Evolutionary conservation across 2,113 vertebrate species (phyloP).

Genomic region (Nipponia nippon): DNA sequence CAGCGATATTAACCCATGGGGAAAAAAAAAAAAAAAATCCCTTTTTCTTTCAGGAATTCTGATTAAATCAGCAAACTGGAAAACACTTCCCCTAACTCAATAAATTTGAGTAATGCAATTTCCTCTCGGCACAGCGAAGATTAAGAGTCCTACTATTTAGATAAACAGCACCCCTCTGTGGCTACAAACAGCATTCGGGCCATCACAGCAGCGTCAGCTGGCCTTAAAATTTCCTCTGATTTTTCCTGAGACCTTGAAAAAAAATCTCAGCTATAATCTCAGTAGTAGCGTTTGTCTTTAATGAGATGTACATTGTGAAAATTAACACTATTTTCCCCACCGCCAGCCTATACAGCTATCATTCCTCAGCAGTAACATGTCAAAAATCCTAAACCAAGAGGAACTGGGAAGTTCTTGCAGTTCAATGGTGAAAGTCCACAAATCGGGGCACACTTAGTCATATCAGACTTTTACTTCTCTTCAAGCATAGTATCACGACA

Average conservation of each 20-base stretch:
- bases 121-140: not conserved
- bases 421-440: not conserved
- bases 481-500: not conserved
- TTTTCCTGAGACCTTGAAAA: not conserved
- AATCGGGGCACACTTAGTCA: not conserved
- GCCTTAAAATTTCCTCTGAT: not conserved
- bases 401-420: not conserved
- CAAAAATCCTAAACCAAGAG: not conserved
- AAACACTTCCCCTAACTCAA: not conserved
- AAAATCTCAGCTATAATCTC: not conserved
- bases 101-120: not conserved
- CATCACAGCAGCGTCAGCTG: not conserved
- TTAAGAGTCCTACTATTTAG: not conserved
- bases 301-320: not conserved
- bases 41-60: not conserved
- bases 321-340: not conserved
- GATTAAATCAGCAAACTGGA: not conserved
- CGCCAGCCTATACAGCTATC: not conserved
- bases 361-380: not conserved
- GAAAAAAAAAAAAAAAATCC: not conserved
- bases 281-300: not conserved
- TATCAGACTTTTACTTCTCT: not conserved
- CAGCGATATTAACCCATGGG: not conserved
- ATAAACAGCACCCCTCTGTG: conserved; percentile 45
- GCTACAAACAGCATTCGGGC: not conserved